A percentile compares a stretch with the other conserved stretches of the same genome.
Conservation (phyloP, 2,113 vertebrate genomes). For the Sinosuthora webbiana region DNA sequence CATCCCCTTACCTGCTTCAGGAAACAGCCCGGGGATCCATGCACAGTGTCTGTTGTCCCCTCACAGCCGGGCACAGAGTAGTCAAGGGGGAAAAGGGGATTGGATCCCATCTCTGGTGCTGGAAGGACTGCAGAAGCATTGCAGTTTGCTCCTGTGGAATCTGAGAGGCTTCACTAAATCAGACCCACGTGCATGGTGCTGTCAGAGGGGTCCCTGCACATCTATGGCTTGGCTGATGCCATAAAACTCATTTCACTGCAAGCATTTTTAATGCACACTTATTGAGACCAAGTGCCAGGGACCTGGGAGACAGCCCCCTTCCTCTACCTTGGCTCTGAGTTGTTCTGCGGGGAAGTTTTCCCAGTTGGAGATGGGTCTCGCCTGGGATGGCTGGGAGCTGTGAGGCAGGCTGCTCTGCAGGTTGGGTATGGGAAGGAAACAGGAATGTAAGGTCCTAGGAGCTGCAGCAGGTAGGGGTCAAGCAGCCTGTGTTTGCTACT, state of each 20-base stretch:
- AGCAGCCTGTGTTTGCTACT: not conserved
- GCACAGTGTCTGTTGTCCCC: not conserved
- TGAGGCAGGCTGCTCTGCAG: not conserved
- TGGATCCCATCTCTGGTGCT: not conserved
- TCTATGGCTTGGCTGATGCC: not conserved
- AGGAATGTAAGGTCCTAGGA: fast-evolving
- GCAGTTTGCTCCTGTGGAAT: not conserved
- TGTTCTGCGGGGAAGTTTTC: not conserved
- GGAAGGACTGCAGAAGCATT: not conserved
- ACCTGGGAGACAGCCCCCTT: not conserved
- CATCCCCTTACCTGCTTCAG: not conserved
- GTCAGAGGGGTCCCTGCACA: not conserved
- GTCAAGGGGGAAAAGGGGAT: fast-evolving
- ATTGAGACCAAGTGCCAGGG: fast-evolving
- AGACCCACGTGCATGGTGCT: fast-evolving
- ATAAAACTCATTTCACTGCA: not conserved
- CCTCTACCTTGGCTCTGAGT: not conserved
- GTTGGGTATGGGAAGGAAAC: not conserved
- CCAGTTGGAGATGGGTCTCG: not conserved
- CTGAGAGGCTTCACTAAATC: not conserved
- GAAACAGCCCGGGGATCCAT: not conserved
- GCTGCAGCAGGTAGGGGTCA: not conserved
- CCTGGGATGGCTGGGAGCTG: not conserved
- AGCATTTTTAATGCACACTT: not conserved
- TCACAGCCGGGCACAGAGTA: fast-evolving